These are phyloP conservation scores for Xerus rutilus DNA, from an alignment of 2,797 vertebrate genomes.

Conservation along the genomic window DNA sequence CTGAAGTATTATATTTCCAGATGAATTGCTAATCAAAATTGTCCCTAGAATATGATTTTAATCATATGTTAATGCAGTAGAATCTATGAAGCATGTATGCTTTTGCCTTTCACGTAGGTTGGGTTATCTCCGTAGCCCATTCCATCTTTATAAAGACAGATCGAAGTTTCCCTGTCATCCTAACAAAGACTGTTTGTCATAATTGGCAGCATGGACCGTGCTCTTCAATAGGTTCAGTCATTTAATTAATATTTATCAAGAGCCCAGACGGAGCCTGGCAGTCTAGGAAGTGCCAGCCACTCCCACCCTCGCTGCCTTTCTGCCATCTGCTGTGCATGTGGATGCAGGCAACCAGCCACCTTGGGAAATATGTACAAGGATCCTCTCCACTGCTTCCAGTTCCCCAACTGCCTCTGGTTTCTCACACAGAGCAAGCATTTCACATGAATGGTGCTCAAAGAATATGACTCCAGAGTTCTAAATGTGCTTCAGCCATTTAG, in stretches of 20 bases:
- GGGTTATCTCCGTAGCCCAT: background rate
- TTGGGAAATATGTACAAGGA: background rate
- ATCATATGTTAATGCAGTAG: background rate
- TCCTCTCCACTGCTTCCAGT: constrained; percentile 37
- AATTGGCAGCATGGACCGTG: constrained; percentile 48
- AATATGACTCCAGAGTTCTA: background rate
- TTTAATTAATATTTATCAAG: constrained; percentile 83
- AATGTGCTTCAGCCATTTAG: background rate
- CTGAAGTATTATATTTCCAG: background rate
- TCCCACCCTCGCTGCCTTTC: constrained; percentile 67
- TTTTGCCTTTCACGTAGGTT: background rate
- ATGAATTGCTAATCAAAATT: background rate
- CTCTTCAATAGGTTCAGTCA: constrained; percentile 55
- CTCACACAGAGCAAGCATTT: background rate
- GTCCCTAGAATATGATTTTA: background rate
- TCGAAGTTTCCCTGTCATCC: background rate
- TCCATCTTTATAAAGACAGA: constrained; percentile 22
- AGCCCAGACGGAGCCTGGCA: constrained; percentile 77
- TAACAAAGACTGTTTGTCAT: constrained; percentile 61
- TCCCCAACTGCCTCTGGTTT: background rate
- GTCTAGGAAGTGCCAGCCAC: constrained; percentile 71
- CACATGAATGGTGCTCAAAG: background rate
- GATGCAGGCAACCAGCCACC: constrained; percentile 65
- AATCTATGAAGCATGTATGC: background rate
- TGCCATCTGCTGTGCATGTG: constrained; percentile 77